Evolutionary conservation across 2,113 vertebrate species (phyloP).

Genomic region (Sapajus apella): DNA sequence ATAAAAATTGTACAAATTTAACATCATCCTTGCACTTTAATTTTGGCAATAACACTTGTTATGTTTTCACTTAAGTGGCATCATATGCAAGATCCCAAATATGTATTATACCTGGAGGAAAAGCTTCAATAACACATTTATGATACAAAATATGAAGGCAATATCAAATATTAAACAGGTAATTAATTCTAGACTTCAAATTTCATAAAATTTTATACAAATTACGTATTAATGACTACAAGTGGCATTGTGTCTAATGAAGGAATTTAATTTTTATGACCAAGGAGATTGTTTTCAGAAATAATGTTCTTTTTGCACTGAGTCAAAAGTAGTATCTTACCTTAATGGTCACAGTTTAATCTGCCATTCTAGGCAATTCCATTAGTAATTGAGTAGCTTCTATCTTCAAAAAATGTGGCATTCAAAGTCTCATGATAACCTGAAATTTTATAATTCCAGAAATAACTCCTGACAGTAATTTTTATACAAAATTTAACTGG

Average conservation of each 20-base stretch:
- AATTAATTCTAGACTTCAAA: conserved; percentile 75
- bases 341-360: not conserved
- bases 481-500: not conserved
- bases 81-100: conserved; percentile 37
- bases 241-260: conserved; percentile 47
- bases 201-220: conserved; percentile 61
- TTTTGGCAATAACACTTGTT: not conserved
- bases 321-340: not conserved
- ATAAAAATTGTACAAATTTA: conserved; percentile 66
- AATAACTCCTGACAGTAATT: not conserved
- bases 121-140: conserved; percentile 36
- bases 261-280: conserved; percentile 52
- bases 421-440: not conserved
- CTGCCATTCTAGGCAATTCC: not conserved
- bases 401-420: not conserved
- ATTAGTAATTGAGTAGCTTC: not conserved
- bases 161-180: conserved; percentile 72
- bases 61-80: conserved; percentile 35
- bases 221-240: conserved; percentile 62
- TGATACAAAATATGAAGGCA: conserved; percentile 57
- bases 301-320: not conserved
- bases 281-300: conserved; percentile 24
- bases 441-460: not conserved
- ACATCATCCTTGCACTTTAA: not conserved
- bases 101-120: conserved; percentile 37